Evolutionary conservation across 2,797 vertebrate species (phyloP).

Genomic region (Garrulus glandarius): DNA sequence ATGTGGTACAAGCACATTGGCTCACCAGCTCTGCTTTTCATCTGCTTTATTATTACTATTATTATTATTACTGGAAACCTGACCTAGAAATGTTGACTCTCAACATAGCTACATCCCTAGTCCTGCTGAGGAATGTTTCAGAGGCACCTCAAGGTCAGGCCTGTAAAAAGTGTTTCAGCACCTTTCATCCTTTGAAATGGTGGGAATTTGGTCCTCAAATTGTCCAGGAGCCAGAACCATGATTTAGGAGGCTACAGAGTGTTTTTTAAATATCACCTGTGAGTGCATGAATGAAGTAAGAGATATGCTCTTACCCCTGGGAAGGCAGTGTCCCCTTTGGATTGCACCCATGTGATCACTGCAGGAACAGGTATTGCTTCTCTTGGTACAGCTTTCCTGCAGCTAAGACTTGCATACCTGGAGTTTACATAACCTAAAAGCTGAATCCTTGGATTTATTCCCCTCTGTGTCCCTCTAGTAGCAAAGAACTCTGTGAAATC

Average conservation of each 20-base stretch:
- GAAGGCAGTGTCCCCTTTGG: background rate
- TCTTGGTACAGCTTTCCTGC: background rate
- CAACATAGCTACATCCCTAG: background rate
- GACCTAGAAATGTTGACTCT: constrained; percentile 36
- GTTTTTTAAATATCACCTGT: background rate
- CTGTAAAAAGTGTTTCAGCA: background rate
- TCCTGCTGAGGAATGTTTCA: background rate
- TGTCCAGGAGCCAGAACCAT: background rate
- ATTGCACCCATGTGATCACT: background rate
- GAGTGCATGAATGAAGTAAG: background rate
- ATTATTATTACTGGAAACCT: constrained; percentile 23
- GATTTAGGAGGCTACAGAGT: background rate
- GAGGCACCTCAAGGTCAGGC: background rate
- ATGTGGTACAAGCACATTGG: constrained; percentile 43
- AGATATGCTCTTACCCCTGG: background rate
- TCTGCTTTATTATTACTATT: background rate
- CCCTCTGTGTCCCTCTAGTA: background rate
- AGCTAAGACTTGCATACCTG: background rate
- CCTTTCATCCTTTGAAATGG: background rate
- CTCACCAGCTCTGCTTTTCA: constrained; percentile 14
- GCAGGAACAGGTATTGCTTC: background rate
- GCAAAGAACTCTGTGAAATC: background rate
- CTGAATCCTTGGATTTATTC: background rate
- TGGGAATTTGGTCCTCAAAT: background rate
- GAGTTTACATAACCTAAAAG: background rate